Base-by-base conservation (phyloP, 2,888 invertebrate genomes). In the Lutraria lutraria region DNA sequence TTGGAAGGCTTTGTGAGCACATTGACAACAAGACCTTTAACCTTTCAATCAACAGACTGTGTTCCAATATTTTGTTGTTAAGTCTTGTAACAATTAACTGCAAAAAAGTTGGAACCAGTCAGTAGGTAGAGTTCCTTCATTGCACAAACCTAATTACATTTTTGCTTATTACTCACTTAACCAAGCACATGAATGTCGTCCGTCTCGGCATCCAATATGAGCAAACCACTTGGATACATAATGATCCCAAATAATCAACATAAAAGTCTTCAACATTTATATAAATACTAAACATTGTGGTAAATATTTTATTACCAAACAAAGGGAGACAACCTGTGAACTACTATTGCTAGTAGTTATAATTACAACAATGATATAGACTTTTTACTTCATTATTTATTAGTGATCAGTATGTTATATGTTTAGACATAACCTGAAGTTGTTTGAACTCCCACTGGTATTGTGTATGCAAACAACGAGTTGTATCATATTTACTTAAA, bases 401-500 rank as follows among this genome's bases (percentile, higher is more conserved):
- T 43, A 4, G 8, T 43, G 43, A 43, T 43, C 43, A 43, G 43
- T 8, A 25, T 68, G 63, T 68, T 25, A 68, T 43, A 68, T 6
- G 25, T 25, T n/a, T 25, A 12, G 6, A 63, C 63, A n/a, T 25
- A 25, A n/a, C 21, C n/a, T 12, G 8, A 25, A 68, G 63, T 68
- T 68, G 63, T 25, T 76, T 76, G 15, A 76, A 34, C 15, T 76
- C 76, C 76, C 76, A 25, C 2, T 76, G 31, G 76, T 34, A 76
- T 76, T 68, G 63, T 25, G 16, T 76, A 76, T 76, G 76, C 76
- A 76, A 76, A 76, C 34, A 76, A 76, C 19, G 8, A 16, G 15
- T 31, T 76, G 76, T 76, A 76, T 76, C 76, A 76, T 34, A 76
- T 76, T 34, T 76, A 76, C 76, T 76, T 76, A 16, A 34, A 34